Evolutionary conservation across 1,140 invertebrate species (phyloP).

Genomic region (Euura lappo): DNA sequence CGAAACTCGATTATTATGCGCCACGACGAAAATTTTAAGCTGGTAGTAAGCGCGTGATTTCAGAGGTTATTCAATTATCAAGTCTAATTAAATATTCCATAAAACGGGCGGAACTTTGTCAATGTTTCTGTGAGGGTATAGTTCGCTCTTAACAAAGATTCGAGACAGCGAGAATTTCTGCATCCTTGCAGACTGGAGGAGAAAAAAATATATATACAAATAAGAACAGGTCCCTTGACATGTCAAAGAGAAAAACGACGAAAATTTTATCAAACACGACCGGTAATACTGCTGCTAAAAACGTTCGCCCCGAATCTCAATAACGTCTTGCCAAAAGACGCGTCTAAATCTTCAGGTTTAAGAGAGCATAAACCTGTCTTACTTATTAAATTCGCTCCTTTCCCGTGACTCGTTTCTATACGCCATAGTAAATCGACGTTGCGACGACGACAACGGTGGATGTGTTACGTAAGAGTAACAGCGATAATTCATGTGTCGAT

Average conservation of each 20-base stretch:
- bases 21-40: neutral
- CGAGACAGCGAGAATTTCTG: neutral
- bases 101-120: neutral
- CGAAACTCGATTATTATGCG: neutral
- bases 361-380: neutral
- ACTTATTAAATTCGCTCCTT: neutral
- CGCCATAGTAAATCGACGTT: too few species aligned
- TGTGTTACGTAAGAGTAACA: too few species aligned
- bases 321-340: neutral
- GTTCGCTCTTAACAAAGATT: too few species aligned
- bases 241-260: neutral
- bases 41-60: neutral
- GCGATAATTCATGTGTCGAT: too few species aligned
- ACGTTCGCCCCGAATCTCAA: slow-evolving; percentile 4
- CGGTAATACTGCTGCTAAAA: neutral
- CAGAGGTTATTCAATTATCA: neutral
- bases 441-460: too few species aligned
- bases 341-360: neutral
- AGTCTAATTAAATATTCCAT: neutral
- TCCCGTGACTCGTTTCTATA: too few species aligned
- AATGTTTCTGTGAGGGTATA: neutral
- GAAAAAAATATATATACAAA: neutral
- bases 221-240: neutral
- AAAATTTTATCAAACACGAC: neutral
- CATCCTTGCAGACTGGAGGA: neutral